Evolutionary conservation across 2,113 vertebrate species (phyloP), one percentile per base, ranked within the genome.

Genomic region (Neopipo cinnamomea): DNA sequence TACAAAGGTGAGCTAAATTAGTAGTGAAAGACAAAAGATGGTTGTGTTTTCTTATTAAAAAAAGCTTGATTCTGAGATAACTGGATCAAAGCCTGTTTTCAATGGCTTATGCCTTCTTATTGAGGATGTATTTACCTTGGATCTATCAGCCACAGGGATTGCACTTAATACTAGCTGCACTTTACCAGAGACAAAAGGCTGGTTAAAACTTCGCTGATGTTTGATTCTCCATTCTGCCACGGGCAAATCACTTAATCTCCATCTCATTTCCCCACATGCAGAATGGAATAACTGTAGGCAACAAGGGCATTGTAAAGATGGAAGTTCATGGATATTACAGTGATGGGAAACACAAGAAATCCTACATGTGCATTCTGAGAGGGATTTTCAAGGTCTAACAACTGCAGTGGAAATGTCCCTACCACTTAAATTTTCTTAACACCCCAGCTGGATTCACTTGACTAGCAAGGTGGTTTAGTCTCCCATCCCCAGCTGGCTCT

Each of bases 201-300:
- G 56, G 79, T 65, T 91, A 91, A 93, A 85, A 93, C 86, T 78
- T 88, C 11, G 27, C 61, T 87, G 56, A 66, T 85, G 70, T 89
- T 92, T 8, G 1, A 75, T 91, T 92, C 79, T 75, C 52, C 22
- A 24, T 68, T 88, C 76, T 92, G 85, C 73, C 73, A 72, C 3
- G 1, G 70, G 61, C 75, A 91, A 67, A 93, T 66, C 88, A 92
- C 39, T 95, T 90, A 65, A 92, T 94, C 90, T 95, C 55, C 73
- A 67, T 75, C 93, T 93, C 70, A 87, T 73, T 93, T 95, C 83
- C 88, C 62, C 61, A 62, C 83, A 68, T 4, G 5, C 53, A 87
- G 58, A 91, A 35, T 30, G 61, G 52, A 81, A 44, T 61, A 67
- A 81, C 68, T 47, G 41, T 66, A 75, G 49, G 50, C 55, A 95